Percentiles rank a stretch among this genome's conserved stretches.
phyloP scores from a whole-genome alignment of 2,113 vertebrate species.

The Gasterosteus nipponicus region DNA sequence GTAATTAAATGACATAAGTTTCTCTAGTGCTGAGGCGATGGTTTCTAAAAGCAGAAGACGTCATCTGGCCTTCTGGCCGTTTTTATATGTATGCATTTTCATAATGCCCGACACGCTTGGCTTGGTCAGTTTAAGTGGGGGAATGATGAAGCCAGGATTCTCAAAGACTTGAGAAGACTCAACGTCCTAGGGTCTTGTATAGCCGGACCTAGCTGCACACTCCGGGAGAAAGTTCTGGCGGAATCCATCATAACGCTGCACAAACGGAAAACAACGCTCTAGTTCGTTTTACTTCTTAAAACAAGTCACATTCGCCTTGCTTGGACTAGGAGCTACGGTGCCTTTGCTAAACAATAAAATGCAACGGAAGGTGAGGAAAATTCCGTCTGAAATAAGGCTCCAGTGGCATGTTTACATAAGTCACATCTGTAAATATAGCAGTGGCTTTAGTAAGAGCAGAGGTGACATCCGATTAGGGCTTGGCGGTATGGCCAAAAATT shows the following conservation, averaged over 20 bases:
- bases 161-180: neutral
- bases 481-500: too few relatives aligned
- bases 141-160: neutral
- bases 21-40: too few relatives aligned
- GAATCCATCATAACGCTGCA: neutral
- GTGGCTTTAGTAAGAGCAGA: neutral
- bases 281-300: neutral
- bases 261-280: neutral
- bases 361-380: neutral
- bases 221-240: neutral
- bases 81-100: neutral
- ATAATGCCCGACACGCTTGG: neutral
- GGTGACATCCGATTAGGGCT: neutral
- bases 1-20: neutral
- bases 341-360: neutral
- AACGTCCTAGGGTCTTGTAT: neutral
- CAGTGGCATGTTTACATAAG: neutral
- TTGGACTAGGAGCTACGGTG: neutral
- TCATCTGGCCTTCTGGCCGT: neutral
- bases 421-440: constrained; percentile 8
- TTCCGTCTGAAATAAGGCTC: neutral
- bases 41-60: neutral
- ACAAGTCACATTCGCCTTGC: neutral
- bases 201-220: neutral
- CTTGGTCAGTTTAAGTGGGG: neutral